Evolutionary conservation across 2,113 vertebrate genomes (phyloP).

Genomic region (Alouatta palliata): DNA sequence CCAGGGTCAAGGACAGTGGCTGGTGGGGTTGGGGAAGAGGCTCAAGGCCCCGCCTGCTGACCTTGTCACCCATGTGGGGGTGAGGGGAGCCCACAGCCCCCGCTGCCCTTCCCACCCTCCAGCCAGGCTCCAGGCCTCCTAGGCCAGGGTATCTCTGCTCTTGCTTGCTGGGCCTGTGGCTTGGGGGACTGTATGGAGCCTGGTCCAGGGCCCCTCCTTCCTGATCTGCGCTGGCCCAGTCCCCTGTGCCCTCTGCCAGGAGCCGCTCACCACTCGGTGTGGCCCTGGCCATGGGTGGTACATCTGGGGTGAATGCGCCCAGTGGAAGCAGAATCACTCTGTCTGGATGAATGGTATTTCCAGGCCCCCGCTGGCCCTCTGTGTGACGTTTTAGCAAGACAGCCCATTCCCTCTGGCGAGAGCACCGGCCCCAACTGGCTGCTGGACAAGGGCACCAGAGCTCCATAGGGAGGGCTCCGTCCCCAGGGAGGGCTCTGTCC

Average conservation of each 20-base stretch:
- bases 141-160: no score
- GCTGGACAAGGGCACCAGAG: rapidly evolving
- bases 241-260: background rate
- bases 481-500: background rate
- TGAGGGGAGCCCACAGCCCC: background rate
- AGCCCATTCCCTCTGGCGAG: background rate
- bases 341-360: background rate
- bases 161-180: no score
- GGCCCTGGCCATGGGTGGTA: background rate
- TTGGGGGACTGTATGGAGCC: background rate
- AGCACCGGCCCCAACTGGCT: background rate
- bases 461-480: background rate
- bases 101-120: background rate
- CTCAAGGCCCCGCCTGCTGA: background rate
- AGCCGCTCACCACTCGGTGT: rapidly evolving
- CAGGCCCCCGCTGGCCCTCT: background rate
- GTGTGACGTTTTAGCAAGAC: background rate
- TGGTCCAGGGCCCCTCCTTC: background rate
- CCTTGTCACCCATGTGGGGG: background rate
- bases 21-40: background rate
- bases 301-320: background rate
- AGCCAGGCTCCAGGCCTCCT: background rate
- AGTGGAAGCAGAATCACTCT: background rate
- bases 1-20: background rate
- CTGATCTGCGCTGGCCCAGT: background rate